Evolutionary conservation across 1,140 invertebrate species (phyloP).

Genomic region (Portunus trituberculatus): DNA sequence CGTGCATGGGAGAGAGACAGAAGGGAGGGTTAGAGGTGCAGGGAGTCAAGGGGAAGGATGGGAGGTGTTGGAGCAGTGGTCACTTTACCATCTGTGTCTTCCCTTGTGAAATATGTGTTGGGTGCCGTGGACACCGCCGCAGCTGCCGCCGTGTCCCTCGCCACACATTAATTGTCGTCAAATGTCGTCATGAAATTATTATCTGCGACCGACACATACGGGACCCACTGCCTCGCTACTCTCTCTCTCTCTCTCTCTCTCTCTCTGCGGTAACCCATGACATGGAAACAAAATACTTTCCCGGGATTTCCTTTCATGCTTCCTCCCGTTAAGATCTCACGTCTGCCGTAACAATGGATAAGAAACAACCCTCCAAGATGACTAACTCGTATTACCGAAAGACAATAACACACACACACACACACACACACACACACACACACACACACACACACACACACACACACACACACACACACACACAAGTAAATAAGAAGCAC

Average conservation of each 20-base stretch:
- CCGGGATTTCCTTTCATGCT: background rate
- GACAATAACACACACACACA: constrained; percentile 15
- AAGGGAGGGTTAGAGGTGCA: background rate
- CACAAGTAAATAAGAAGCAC: background rate
- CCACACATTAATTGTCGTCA: constrained; percentile 67
- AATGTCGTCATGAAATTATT: constrained; percentile 74
- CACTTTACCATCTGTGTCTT: constrained; percentile 52
- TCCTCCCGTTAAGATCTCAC: background rate
- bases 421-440: constrained; percentile 20
- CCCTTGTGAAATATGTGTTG: constrained; percentile 60
- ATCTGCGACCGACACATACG: constrained; percentile 36
- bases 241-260: constrained; percentile 35
- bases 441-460: background rate
- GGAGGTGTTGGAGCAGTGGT: background rate
- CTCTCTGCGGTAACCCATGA: background rate
- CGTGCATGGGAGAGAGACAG: background rate
- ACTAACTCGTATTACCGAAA: no score
- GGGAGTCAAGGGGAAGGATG: background rate
- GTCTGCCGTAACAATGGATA: background rate
- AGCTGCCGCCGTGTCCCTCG: background rate
- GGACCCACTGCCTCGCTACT: constrained; percentile 6
- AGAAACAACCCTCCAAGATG: background rate
- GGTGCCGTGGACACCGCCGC: background rate
- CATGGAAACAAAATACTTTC: background rate
- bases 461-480: background rate